Base-by-base conservation (phyloP, 2,888 invertebrate species). In the Panzeria rudis region DNA sequence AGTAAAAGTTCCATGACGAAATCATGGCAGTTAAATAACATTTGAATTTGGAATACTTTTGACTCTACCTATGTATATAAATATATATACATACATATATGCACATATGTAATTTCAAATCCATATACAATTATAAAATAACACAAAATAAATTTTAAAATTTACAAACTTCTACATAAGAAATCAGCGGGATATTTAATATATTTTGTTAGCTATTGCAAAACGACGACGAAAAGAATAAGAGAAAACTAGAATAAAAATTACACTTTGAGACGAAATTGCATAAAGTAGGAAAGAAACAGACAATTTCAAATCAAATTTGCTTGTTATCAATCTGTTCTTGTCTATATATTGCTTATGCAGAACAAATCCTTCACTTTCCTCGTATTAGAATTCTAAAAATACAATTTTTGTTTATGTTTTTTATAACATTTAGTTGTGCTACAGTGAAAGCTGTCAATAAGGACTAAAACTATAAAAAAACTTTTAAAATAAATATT, bases 101-200 rank as follows among this genome's bases (percentile, higher is more conserved):
- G 2, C 11, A 17, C 17, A 47, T 35, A 4, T 35, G 7, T 1
- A 29, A 25, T 15, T 15, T 29, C 15, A n/a, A 8, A 1, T 15
- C 8, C n/a, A 69, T 20, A 20, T 13, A n/a, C 23, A 32, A 6
- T 32, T 54, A 23, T 32, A 20, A 35, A 52, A 29, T 54, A 47
- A 66, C 75, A 54, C 32, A 41, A 17, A 29, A 17, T 23, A 38
- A 35, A 38, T 50, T 50, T 50, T 11, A 15, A 25, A 3, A 54
- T 15, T 25, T 29, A n/a, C 17, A 38, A 13, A 38, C 38, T 20
- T 50, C 1, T 50, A 50, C 50, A 50, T 50, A 25, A 38, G 25
- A 62, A 64, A 50, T 11, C 79, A 72, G 71, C 79, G 35, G 79
- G 79, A 72, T 71, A 79, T 72, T 25, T 11, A 59, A 17, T 54